Evolutionary conservation across 2,888 invertebrate species (phyloP), one percentile per base, ranked within the genome.

Genomic region (Bedellia somnulentella): DNA sequence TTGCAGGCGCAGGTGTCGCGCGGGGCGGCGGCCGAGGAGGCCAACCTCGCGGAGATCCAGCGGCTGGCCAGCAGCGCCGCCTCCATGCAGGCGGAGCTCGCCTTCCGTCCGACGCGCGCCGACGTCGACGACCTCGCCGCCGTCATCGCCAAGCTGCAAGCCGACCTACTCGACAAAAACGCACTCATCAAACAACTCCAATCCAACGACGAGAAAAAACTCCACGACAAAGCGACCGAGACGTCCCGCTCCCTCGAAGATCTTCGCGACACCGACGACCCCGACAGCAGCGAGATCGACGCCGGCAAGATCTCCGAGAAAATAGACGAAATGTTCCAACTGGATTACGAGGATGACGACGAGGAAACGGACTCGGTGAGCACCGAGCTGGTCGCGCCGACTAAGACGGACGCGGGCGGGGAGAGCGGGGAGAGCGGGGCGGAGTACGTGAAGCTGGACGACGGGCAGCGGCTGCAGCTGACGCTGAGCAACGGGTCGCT

Each of bases 1-100:
- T 47, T 42, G 1, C 44, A 75, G 73, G 63, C 63, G 4, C 68
- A 71, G 39, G 47, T 75, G 6, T 46, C 55, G 2, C 60, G 66
- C 12, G 57, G 67, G 46, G 66, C 71, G 31, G 80, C 67, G 26
- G 57, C 80, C 26, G 80, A 81, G 45, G 79, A 81, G 42, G 75
- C 80, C 36, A 75, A 76, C 45, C 59, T 78, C 36, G 76, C 77
- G 15, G 80, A 80, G 45, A 80, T 81, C 36, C 79, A 79, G 52
- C 76, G 80, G 41, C 55, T 81, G 26, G 52, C 71, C 31, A 45
- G 66, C 10, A 60, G 42, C 43, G 57, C 62, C 37, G 78, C 79
- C 29, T 80, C 80, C 40, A 57, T 78, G 60, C 73, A 78, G 38
- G 70, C 80, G 34, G 79, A 80, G 55, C 71, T 80, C 35, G 78